Evolutionary conservation across 2,888 invertebrate species (phyloP), one percentile per base, ranked within the genome.

Genomic region (Galerucella calmariensis): DNA sequence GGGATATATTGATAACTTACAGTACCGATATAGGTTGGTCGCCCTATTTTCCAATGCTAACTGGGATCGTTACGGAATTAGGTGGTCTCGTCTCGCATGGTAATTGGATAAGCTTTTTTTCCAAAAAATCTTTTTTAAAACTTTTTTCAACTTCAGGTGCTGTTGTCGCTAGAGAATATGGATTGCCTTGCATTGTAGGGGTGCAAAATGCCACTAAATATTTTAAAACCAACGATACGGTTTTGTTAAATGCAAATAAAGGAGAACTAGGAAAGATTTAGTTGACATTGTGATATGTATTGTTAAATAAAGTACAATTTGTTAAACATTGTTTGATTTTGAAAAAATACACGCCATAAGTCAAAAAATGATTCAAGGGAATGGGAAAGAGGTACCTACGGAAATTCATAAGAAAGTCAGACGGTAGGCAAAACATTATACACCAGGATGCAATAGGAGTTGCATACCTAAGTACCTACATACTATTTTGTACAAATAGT

Each of bases 1-100:
- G 94, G 0, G 95, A 96, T 83, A 90, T 96, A 77, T 88, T 96
- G 78, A 92, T 96, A 79, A 94, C 95, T 0, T 90, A 90, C 80
- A 91, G 91, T 59, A 95, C 95, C 0, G 95, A 96, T 84, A 93
- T 95, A 78, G 95, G 94, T 1, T 96, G 95, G 95, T 92, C 93
- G 2, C 95, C 95, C 0, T 95, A 95, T 87, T 96, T 95, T 86
- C 94, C 95, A 0, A 89, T 95, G 66, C 85, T 96, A 20, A 88
- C 91, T 0, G 96, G 95, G 10, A 90, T 95, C 66, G 93, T 94
- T 10, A 95, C 95, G 0, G 95, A 96, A 86, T 89, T 95, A 0
- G 95, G 95, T 0, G 95, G 95, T 44, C 89, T 95, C 3, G 92
- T 95, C 79, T 95, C 95, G 51, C 95, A 95, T 83, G 95, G 94